Conservation (phyloP, 2,888 invertebrate species). For the Hedychridium roseum region DNA sequence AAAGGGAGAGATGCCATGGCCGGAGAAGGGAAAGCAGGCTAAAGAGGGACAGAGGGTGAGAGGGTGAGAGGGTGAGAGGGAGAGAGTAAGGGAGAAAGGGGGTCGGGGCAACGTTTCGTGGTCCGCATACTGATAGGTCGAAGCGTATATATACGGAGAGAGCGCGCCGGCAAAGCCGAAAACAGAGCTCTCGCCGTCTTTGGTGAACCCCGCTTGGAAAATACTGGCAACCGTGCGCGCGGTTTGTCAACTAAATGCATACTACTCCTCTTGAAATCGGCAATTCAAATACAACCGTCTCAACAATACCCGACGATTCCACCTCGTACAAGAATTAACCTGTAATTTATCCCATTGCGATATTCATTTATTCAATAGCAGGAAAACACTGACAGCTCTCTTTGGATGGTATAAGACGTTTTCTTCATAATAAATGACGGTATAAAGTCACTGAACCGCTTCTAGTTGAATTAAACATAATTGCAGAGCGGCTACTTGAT, state of each 20-base stretch:
- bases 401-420: too few species aligned
- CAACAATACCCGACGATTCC: too few species aligned
- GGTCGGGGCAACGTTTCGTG: conserved; percentile 53
- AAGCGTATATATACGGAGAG: conserved; percentile 42
- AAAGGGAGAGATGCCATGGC: too few species aligned
- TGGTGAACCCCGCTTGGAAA: conserved; percentile 43
- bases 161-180: conserved; percentile 43
- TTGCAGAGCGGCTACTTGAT: too few species aligned
- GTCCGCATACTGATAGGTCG: conserved; percentile 62
- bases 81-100: conserved; percentile 25
- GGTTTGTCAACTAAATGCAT: neutral
- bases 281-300: conserved; percentile 1
- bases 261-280: conserved; percentile 4
- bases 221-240: conserved; percentile 30
- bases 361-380: too few species aligned
- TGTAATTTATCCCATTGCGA: too few species aligned
- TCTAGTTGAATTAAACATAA: too few species aligned
- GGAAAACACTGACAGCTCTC: too few species aligned
- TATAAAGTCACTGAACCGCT: too few species aligned
- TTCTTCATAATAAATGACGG: too few species aligned
- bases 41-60: conserved; percentile 27
- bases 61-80: conserved; percentile 24
- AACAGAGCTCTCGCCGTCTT: conserved; percentile 47
- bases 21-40: too few species aligned
- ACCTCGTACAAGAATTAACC: too few species aligned